Conservation (phyloP, 2,113 vertebrate species). For the Terrapene triunguis region DNA sequence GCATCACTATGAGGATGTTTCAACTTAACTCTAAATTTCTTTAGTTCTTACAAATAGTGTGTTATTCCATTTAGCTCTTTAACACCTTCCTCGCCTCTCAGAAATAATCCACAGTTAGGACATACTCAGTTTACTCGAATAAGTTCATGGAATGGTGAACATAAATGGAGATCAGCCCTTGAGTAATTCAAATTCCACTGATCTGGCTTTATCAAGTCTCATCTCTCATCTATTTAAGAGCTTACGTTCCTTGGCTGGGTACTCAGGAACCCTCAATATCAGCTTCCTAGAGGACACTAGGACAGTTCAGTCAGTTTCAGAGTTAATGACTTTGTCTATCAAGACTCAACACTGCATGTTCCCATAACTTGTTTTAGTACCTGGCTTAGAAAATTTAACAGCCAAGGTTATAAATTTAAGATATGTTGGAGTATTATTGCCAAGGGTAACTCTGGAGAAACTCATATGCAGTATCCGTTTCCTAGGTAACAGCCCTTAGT, state of each 20-base stretch:
- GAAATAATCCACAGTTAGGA: not conserved
- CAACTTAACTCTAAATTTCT: not conserved
- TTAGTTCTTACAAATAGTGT: not conserved
- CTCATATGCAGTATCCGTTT: not conserved
- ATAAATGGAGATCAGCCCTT: not conserved
- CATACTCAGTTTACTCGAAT: not conserved
- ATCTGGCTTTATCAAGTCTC: not conserved
- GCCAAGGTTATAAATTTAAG: not conserved
- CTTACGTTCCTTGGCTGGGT: not conserved
- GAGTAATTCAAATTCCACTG: not conserved
- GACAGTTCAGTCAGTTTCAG: not conserved
- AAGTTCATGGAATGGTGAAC: not conserved
- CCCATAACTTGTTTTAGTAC: not conserved
- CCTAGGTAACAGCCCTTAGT: slow-evolving; percentile 56
- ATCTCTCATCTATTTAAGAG: not conserved
- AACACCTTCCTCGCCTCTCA: not conserved
- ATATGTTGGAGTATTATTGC: not conserved
- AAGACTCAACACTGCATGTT: not conserved
- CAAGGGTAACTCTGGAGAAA: slow-evolving; percentile 22
- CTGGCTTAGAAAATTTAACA: not conserved
- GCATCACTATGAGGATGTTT: not conserved
- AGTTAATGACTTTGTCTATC: too few species aligned
- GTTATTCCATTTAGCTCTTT: not conserved
- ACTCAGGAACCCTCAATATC: not conserved
- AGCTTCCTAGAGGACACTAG: not conserved